phyloP scores from a whole-genome alignment of 2,888 invertebrate genomes.

The Ennomos fuscantarius region DNA sequence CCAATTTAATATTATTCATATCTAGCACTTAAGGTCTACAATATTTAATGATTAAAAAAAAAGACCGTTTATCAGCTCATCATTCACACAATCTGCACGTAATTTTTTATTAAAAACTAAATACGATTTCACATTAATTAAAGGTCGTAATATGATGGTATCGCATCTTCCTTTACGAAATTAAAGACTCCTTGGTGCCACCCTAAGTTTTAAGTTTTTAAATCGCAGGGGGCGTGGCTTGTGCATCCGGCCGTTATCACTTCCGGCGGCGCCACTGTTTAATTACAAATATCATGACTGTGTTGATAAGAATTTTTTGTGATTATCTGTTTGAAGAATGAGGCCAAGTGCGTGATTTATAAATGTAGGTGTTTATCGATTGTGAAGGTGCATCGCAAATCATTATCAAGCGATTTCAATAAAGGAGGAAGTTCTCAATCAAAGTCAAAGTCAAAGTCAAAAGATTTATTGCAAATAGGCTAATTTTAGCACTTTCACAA shows the following conservation, averaged over 20 bases:
- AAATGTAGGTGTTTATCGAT: conserved; percentile 13
- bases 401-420: too few relatives aligned
- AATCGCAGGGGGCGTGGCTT: conserved; percentile 51
- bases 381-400: too few relatives aligned
- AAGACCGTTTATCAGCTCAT: not conserved
- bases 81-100: conserved; percentile 8
- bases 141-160: conserved; percentile 21
- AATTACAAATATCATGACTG: conserved; percentile 49
- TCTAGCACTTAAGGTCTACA: too few relatives aligned
- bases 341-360: conserved; percentile 30
- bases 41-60: not conserved
- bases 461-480: too few relatives aligned
- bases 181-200: conserved; percentile 19
- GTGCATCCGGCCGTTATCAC: conserved; percentile 59
- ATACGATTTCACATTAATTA: conserved; percentile 26
- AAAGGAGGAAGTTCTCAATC: too few relatives aligned
- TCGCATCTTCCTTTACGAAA: conserved; percentile 21
- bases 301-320: conserved; percentile 51
- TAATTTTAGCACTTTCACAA: too few relatives aligned
- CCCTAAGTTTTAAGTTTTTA: conserved; percentile 23
- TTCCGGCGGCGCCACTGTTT: conserved; percentile 61
- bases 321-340: conserved; percentile 39
- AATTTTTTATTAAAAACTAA: conserved; percentile 1
- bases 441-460: too few relatives aligned
- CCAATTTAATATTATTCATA: too few relatives aligned